A percentile compares a stretch with the other conserved stretches of the same genome.
Conservation (phyloP, 1,140 invertebrate genomes). For the Eurosta solidaginis region DNA sequence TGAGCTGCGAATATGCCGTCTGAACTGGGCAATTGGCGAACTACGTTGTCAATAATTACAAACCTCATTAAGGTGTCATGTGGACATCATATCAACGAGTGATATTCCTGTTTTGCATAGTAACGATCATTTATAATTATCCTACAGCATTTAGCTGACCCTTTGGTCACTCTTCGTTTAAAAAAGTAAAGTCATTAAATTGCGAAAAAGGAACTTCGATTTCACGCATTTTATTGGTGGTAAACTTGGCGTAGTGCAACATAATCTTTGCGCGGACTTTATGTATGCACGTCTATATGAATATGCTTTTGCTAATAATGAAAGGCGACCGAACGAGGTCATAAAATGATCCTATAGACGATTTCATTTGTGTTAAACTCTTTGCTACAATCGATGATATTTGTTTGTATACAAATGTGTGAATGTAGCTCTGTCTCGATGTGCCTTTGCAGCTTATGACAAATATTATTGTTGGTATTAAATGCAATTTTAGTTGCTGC, state of each 20-base stretch:
- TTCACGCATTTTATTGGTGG: conserved; percentile 12
- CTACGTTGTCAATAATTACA: no score
- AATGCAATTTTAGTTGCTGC: neutral
- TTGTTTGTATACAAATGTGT: neutral
- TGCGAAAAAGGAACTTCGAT: neutral
- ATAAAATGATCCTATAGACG: neutral
- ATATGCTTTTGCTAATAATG: neutral
- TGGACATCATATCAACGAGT: no score
- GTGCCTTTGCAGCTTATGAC: neutral
- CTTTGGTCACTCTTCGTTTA: neutral
- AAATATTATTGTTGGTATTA: neutral
- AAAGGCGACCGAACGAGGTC: neutral
- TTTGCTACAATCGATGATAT: neutral
- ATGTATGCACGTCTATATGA: neutral
- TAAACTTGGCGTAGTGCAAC: neutral
- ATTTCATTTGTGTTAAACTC: neutral
- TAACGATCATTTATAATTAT: neutral
- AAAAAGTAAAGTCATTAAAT: conserved; percentile 7
- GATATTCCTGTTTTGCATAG: neutral
- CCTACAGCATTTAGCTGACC: neutral
- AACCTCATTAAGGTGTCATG: no score
- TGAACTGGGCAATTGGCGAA: no score
- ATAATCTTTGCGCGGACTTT: neutral
- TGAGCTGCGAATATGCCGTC: no score
- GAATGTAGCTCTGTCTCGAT: neutral